Base-by-base conservation (phyloP, 2,113 vertebrate species). In the Boleophthalmus pectinirostris region DNA sequence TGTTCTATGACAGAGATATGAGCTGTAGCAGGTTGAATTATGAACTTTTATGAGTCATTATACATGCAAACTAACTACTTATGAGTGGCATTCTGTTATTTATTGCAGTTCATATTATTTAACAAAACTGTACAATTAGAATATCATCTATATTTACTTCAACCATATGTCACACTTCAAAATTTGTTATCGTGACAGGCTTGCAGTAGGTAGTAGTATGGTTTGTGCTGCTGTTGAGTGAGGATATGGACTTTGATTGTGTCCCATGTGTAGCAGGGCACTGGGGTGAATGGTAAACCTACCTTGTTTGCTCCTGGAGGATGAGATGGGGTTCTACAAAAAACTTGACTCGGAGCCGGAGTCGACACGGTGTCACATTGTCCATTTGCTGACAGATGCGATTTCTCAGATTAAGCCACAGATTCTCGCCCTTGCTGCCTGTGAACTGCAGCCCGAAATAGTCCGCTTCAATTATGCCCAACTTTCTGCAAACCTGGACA, bases 251-350 rank as follows among this genome's bases (percentile, higher is more conserved):
- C 56, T 56, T 63, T 43, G 16, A 13, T 20, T 16, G 21, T 8
- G 58, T 66, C 25, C 3, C 0, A 8, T 3, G 46, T 56, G 47
- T 33, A 10, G 1, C 21, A 54, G 16, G 43, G 33, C 47, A 3
- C 0, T 7, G 3, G 23, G 12, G 0, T n/a, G 29, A 53, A 2
- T 25, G 21, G 58, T n/a, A 66, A 82, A 72, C 33, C 79, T 93
- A 99, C 98, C 97, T 96, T 0, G 98, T 98, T 89, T 98, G 97
- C 77, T 99, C 98, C 89, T 99, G 98, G 72, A 98, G 94, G 75
- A 98, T 96, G 82, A 99, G 96, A 93, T 99, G 98, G 0, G 98
- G 97, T 81, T 98, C 98, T 85, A 99, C 97, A 78, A 99, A 99
- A 92, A 98, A 99, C 86, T 99, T 99, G 88, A 99, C 97, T 75